phyloP scores from a whole-genome alignment of 2,113 vertebrate genomes.

The Mohoua ochrocephala region DNA sequence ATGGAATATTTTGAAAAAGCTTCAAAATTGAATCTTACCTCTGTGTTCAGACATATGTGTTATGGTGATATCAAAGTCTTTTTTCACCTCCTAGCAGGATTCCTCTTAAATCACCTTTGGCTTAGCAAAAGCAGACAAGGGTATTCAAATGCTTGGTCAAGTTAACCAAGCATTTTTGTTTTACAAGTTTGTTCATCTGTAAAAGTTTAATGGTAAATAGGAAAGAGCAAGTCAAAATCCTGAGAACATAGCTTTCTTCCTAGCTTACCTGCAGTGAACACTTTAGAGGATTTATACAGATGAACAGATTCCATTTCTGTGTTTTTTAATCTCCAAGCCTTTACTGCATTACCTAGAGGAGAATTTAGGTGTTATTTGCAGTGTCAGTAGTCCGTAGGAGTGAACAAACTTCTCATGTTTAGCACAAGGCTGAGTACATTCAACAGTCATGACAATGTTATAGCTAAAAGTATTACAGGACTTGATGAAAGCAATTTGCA shows the following conservation, averaged over 20 bases:
- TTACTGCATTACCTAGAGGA: background rate
- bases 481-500: background rate
- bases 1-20: background rate
- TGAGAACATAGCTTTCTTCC: background rate
- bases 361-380: background rate
- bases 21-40: background rate
- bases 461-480: background rate
- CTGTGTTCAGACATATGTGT: background rate
- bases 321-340: background rate
- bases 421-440: background rate
- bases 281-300: background rate
- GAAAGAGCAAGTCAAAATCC: background rate
- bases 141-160: background rate
- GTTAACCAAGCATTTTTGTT: background rate
- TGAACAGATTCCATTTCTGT: background rate
- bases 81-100: background rate
- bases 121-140: background rate
- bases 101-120: background rate
- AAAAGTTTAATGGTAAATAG: background rate
- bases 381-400: background rate
- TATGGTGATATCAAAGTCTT: background rate
- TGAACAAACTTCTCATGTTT: background rate
- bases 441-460: background rate
- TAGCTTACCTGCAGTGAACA: background rate
- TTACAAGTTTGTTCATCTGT: background rate